A percentile compares a stretch with the other conserved stretches of the same genome.
These are phyloP conservation scores for Ephestia elutella DNA, from an alignment of 1,140 invertebrate genomes.

Conservation along the genomic window DNA sequence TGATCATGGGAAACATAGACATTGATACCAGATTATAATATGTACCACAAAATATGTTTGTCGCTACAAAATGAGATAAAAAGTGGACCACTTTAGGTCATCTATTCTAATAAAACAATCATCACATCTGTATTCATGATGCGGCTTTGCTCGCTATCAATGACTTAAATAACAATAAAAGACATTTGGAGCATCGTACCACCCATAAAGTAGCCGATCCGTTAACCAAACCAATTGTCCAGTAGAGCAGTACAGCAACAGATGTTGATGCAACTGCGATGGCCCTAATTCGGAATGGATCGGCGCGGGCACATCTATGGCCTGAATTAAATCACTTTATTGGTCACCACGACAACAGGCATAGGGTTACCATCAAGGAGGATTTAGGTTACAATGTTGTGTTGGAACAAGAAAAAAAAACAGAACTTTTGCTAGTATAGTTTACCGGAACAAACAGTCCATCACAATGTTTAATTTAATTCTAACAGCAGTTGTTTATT, in stretches of 20 bases:
- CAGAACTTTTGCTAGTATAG: neutral
- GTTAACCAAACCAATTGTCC: constrained; percentile 22
- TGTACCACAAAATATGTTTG: neutral
- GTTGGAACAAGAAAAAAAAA: neutral
- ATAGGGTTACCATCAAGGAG: constrained; percentile 1
- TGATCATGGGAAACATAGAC: neutral
- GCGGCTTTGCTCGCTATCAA: neutral
- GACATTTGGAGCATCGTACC: neutral
- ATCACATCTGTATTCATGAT: neutral
- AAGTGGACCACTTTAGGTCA: too few relatives aligned
- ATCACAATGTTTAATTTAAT: too few relatives aligned
- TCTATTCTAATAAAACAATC: neutral
- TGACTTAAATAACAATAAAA: neutral
- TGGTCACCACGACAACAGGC: constrained; percentile 35
- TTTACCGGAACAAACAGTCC: too few relatives aligned
- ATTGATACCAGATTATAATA: neutral
- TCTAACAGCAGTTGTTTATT: too few relatives aligned
- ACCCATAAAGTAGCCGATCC: constrained; percentile 25
- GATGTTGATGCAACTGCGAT: constrained; percentile 13
- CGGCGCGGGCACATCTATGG: constrained; percentile 19
- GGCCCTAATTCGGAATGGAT: constrained; percentile 60
- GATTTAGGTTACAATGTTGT: neutral
- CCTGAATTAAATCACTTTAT: constrained; percentile 62
- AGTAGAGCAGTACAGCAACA: neutral
- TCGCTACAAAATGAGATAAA: too few relatives aligned